A percentile compares a stretch with the other conserved stretches of the same genome.
phyloP scores from a whole-genome alignment of 2,888 invertebrate species.

The Diplolepis rosae region DNA sequence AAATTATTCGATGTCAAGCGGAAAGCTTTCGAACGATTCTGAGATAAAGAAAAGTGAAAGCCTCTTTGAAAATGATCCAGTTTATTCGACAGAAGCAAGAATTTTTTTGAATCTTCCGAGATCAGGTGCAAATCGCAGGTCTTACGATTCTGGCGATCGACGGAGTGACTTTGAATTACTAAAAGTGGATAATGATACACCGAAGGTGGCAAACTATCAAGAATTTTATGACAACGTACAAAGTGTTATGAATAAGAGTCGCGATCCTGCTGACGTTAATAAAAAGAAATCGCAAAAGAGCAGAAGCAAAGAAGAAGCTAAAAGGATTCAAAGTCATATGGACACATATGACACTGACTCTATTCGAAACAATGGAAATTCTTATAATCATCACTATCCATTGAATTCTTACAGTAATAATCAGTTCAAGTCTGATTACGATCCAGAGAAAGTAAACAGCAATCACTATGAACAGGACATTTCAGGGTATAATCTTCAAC shows the following conservation, averaged over 20 bases:
- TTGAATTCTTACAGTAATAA: not conserved
- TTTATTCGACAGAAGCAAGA: slow-evolving; percentile 61
- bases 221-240: slow-evolving; percentile 62
- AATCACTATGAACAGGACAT: slow-evolving; percentile 53
- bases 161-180: slow-evolving; percentile 67
- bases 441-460: slow-evolving; percentile 53
- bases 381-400: not conserved
- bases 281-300: slow-evolving; percentile 31
- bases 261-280: slow-evolving; percentile 25
- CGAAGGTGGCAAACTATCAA: slow-evolving; percentile 66
- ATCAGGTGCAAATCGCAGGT: slow-evolving; percentile 58
- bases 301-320: slow-evolving; percentile 47
- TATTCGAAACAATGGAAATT: not conserved
- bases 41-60: slow-evolving; percentile 30
- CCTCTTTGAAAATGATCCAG: slow-evolving; percentile 56
- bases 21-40: slow-evolving; percentile 1
- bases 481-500: slow-evolving; percentile 43
- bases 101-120: slow-evolving; percentile 58
- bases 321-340: slow-evolving; percentile 54
- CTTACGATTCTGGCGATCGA: slow-evolving; percentile 57
- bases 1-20: slow-evolving; percentile 21
- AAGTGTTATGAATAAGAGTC: slow-evolving; percentile 36
- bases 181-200: slow-evolving; percentile 67
- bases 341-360: slow-evolving; percentile 46
- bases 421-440: slow-evolving; percentile 35